Percentiles rank a stretch among this genome's conserved stretches.
Conservation (phyloP, 2,888 invertebrate genomes). For the Drosophila differens region DNA sequence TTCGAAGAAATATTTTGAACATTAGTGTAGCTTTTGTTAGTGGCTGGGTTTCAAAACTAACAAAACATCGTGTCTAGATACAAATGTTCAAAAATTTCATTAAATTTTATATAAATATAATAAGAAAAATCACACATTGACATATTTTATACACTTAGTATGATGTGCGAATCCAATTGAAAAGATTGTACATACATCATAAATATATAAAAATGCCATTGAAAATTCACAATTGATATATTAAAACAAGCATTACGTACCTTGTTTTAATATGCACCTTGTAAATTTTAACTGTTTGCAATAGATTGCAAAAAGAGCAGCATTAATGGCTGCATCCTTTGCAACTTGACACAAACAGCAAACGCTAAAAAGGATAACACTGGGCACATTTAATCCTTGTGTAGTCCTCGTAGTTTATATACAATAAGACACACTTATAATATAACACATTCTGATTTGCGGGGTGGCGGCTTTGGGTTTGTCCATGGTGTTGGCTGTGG, state of each 20-base stretch:
- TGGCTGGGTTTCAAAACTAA: not conserved
- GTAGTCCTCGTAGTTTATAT: slow-evolving; percentile 48
- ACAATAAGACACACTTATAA: slow-evolving; percentile 43
- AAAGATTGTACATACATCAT: not conserved
- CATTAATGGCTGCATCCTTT: not conserved
- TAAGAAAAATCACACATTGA: not conserved
- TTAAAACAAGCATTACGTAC: not conserved
- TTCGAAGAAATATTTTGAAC: not conserved
- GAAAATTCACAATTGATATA: slow-evolving; percentile 7
- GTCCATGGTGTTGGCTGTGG: too few relatives aligned
- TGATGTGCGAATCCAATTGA: slow-evolving; percentile 14
- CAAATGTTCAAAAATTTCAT: not conserved
- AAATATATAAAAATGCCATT: not conserved
- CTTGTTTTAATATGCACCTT: slow-evolving; percentile 8
- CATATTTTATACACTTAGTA: slow-evolving; percentile 1
- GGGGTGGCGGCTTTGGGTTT: too few relatives aligned
- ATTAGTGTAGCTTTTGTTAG: not conserved
- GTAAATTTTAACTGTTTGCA: slow-evolving; percentile 16
- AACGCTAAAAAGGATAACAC: slow-evolving; percentile 32
- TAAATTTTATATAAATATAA: not conserved
- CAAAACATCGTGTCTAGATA: not conserved
- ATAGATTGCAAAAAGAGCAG: slow-evolving; percentile 3
- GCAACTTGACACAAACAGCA: slow-evolving; percentile 30
- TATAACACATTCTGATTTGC: slow-evolving; percentile 39
- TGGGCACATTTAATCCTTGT: slow-evolving; percentile 12